Evolutionary conservation across 2,888 invertebrate genomes (phyloP), one percentile per base, ranked within the genome.

Genomic region (Drosophila paranaensis): DNA sequence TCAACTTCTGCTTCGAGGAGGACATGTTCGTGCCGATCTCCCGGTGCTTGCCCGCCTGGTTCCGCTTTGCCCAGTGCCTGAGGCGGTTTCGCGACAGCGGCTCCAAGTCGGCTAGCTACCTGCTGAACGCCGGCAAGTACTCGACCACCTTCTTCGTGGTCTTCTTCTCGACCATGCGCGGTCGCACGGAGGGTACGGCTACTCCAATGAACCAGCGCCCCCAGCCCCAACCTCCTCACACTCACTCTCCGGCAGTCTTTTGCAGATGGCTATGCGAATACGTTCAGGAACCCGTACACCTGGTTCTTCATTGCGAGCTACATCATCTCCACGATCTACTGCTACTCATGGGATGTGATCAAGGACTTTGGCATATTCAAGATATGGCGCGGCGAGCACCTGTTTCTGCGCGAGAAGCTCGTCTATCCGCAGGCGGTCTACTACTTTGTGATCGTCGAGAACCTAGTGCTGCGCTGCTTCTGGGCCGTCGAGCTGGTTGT

Each of bases 321-420:
- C 87, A 91, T 98, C 16, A 92, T 98, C 13, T 97, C 97, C 65
- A 98, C 98, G 0, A 94, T 97, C 62, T 99, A 99, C 93, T 97
- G 98, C 0, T 97, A 98, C 92, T 95, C 96, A 6, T 99, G 99
- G 99, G 99, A 99, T 93, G 96, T 99, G 37, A 96, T 97, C 93
- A 97, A 98, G 96, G 99, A 99, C 93, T 99, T 99, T 98, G 98
- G 98, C 0, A 94, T 99, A 60, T 95, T 98, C 88, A 97, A 97
- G 90, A 95, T 95, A 55, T 96, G 96, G 77, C 96, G 97, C 0
- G 97, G 97, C 0, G 97, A 98, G 93, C 97, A 98, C 94, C 95
- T 95, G 92, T 96, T 98, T 91, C 94, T 98, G 0, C 94, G 98
- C 37, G 98, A 98, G 91, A 98, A 98, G 94, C 96, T 98, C 63